Evolutionary conservation across 2,888 invertebrate species (phyloP).

Genomic region (Spisula subtruncata): DNA sequence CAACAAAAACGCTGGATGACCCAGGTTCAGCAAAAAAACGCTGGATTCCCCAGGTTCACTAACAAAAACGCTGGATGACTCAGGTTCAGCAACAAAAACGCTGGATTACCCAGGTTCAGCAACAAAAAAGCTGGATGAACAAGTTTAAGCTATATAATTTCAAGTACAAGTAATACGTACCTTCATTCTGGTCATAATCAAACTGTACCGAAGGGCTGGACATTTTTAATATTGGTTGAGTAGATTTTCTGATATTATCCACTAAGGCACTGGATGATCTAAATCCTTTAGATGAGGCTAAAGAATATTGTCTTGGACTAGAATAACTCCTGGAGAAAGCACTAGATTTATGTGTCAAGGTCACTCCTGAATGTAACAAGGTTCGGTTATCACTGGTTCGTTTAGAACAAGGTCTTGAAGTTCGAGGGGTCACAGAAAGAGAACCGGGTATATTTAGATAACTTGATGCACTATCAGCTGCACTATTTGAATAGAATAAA

Average conservation of each 20-base stretch:
- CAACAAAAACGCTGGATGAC: too few species aligned
- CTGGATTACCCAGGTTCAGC: too few species aligned
- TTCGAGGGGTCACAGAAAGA: constrained; percentile 34
- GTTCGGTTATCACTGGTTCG: constrained; percentile 32
- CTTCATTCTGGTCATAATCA: constrained; percentile 74
- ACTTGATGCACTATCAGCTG: neutral
- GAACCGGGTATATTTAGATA: constrained; percentile 3
- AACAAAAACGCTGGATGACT: too few species aligned
- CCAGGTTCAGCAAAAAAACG: too few species aligned
- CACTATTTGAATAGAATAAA: constrained; percentile 34
- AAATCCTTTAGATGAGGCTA: constrained; percentile 46
- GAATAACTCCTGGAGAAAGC: constrained; percentile 64
- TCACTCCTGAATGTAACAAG: constrained; percentile 55
- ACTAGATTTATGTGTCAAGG: constrained; percentile 66
- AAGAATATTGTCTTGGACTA: constrained; percentile 67
- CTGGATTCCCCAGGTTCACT: too few species aligned
- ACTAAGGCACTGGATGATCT: constrained; percentile 46
- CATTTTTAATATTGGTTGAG: constrained; percentile 10
- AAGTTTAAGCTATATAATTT: too few species aligned
- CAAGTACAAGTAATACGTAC: constrained; percentile 40
- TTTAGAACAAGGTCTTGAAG: constrained; percentile 38
- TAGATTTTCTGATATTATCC: constrained; percentile 30
- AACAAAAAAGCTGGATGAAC: neutral
- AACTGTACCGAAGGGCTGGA: constrained; percentile 41
- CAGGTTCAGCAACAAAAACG: too few species aligned